Conservation (phyloP, 2,797 vertebrate species). For the Poeciliopsis gracilis region DNA sequence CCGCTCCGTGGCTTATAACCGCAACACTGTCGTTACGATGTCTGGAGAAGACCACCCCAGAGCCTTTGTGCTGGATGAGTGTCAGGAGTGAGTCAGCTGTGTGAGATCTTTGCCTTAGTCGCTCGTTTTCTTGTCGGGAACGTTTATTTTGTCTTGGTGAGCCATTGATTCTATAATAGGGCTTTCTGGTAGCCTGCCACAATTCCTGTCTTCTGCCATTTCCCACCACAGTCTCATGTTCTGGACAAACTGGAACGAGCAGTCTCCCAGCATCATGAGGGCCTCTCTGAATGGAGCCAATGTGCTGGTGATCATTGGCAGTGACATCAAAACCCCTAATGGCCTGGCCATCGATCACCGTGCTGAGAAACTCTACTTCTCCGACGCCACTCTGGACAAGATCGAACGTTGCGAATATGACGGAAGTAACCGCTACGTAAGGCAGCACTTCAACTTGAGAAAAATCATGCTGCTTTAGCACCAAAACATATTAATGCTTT, state of each 20-base stretch:
- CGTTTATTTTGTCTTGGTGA: slow-evolving; percentile 46
- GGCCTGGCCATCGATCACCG: slow-evolving; percentile 96
- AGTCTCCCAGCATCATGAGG: slow-evolving; percentile 96
- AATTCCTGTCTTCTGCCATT: slow-evolving; percentile 22
- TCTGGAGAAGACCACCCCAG: slow-evolving; percentile 96
- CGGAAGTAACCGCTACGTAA: slow-evolving; percentile 91
- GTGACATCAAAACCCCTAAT: slow-evolving; percentile 94
- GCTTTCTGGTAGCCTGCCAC: slow-evolving; percentile 19
- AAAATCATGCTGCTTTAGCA: too few species aligned
- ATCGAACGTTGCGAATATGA: slow-evolving; percentile 98
- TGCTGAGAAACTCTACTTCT: slow-evolving; percentile 97
- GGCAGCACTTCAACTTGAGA: slow-evolving; percentile 44
- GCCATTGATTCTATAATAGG: slow-evolving; percentile 7
- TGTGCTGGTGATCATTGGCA: slow-evolving; percentile 92
- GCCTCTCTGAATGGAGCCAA: slow-evolving; percentile 92
- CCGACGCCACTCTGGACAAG: slow-evolving; percentile 95
- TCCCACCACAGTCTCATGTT: slow-evolving; percentile 89
- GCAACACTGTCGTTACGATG: slow-evolving; percentile 97
- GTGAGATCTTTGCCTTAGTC: slow-evolving; percentile 22
- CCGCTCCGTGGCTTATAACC: slow-evolving; percentile 88
- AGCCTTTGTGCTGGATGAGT: slow-evolving; percentile 96
- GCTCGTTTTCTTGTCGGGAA: slow-evolving; percentile 18
- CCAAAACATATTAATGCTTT: neutral
- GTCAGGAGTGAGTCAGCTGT: slow-evolving; percentile 89
- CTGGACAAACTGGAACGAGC: slow-evolving; percentile 99